These are phyloP conservation scores for Muschampia plurimacula DNA, from an alignment of 2,888 invertebrate species.

Conservation along the genomic window DNA sequence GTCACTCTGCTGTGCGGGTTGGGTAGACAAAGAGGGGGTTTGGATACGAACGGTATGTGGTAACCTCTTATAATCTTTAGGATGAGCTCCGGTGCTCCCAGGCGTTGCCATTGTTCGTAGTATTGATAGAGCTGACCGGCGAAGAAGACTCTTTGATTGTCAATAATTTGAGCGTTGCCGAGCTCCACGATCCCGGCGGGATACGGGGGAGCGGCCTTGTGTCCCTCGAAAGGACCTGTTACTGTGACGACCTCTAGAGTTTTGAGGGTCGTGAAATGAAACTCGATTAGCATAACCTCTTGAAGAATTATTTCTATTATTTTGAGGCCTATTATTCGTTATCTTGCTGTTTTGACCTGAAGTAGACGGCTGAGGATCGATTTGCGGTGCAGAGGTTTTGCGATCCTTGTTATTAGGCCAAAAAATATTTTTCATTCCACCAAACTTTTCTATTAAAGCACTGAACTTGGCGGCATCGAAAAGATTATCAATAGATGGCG, in stretches of 20 bases:
- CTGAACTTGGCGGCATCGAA: neutral
- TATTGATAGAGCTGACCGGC: constrained; percentile 1
- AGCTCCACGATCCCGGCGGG: constrained; percentile 7
- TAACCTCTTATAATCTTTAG: constrained; percentile 16
- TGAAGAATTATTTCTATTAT: neutral
- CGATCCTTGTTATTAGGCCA: neutral
- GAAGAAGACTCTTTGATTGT: constrained; percentile 14
- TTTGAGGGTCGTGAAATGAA: neutral
- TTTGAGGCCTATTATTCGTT: neutral
- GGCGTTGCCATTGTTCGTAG: constrained; percentile 21
- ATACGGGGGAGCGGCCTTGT: neutral
- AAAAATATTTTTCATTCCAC: neutral
- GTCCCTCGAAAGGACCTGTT: constrained; percentile 2
- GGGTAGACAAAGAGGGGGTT: neutral
- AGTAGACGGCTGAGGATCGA: neutral
- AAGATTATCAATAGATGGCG: neutral
- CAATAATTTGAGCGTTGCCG: neutral
- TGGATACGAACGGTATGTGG: constrained; percentile 3
- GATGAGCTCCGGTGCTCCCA: constrained; percentile 8
- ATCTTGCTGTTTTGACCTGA: neutral
- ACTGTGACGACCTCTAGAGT: neutral
- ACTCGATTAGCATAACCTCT: neutral
- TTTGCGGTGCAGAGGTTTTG: constrained; percentile 4
- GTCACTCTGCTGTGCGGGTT: neutral
- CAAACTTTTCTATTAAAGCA: neutral